phyloP scores from a whole-genome alignment of 2,888 invertebrate species.

The Euproctis similis region DNA sequence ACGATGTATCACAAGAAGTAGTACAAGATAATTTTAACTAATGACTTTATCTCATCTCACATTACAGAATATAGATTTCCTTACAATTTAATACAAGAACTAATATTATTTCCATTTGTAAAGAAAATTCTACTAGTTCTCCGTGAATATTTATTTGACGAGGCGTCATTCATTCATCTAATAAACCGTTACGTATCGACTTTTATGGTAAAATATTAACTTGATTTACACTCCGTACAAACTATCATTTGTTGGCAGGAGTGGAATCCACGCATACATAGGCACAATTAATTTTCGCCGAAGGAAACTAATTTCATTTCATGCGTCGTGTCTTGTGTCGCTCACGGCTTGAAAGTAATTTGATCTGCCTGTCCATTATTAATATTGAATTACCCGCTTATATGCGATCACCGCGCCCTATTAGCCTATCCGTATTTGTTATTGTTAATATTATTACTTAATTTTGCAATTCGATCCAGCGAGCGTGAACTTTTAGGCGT shows the following conservation, averaged over 20 bases:
- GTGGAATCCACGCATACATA: constrained; percentile 27
- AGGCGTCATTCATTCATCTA: constrained; percentile 23
- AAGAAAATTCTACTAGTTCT: no score
- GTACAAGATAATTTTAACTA: not conserved
- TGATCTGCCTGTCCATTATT: constrained; percentile 49
- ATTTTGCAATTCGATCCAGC: constrained; percentile 2
- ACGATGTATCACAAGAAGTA: constrained; percentile 4
- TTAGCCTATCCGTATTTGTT: constrained; percentile 1
- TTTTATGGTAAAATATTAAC: constrained; percentile 23
- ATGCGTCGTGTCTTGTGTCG: constrained; percentile 47
- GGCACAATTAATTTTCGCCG: constrained; percentile 34
- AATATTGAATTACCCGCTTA: constrained; percentile 48
- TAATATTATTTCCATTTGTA: no score
- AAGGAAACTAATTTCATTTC: constrained; percentile 50
- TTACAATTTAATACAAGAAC: no score
- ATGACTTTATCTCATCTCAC: not conserved
- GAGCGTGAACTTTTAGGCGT: constrained; percentile 9
- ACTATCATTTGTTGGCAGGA: constrained; percentile 31
- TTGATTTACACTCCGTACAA: constrained; percentile 23
- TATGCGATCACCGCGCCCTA: constrained; percentile 23
- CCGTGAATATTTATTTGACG: no score
- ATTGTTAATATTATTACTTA: not conserved
- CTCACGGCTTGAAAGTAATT: constrained; percentile 49
- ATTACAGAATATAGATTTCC: no score
- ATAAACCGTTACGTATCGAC: constrained; percentile 12